These are phyloP conservation scores for Manduca sexta DNA, from an alignment of 1,140 invertebrate genomes.

Conservation along the genomic window DNA sequence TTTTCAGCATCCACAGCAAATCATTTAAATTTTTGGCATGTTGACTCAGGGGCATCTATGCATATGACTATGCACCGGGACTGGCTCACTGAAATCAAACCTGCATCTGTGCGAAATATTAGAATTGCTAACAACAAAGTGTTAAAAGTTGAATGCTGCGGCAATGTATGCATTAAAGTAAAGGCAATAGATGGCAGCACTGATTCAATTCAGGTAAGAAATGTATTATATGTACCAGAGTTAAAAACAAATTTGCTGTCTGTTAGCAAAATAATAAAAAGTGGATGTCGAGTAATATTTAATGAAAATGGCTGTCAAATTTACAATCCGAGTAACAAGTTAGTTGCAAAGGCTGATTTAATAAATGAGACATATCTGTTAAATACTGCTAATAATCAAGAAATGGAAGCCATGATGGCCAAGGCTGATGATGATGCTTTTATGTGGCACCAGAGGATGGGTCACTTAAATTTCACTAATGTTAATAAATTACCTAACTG, in stretches of 20 bases:
- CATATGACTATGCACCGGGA: constrained; percentile 27
- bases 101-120: constrained; percentile 18
- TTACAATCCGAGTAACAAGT: no score
- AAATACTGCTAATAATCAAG: constrained; percentile 7
- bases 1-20: background rate
- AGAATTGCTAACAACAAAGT: constrained; percentile 23
- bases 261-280: constrained; percentile 31
- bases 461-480: constrained; percentile 22
- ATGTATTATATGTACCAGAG: constrained; percentile 30
- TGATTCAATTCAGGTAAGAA: constrained; percentile 22
- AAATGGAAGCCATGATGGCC: constrained; percentile 8
- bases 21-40: constrained; percentile 9
- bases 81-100: constrained; percentile 15
- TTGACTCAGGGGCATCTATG: constrained; percentile 28
- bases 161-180: constrained; percentile 18
- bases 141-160: constrained; percentile 22
- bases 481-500: constrained; percentile 22
- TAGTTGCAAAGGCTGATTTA: no score
- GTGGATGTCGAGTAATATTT: constrained; percentile 29
- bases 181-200: constrained; percentile 5
- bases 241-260: constrained; percentile 26
- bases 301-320: no score
- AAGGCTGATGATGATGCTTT: constrained; percentile 14
- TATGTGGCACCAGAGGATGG: constrained; percentile 27
- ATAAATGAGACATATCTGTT: no score